Base-by-base conservation (phyloP, 2,113 vertebrate species). In the Rutilus rutilus region DNA sequence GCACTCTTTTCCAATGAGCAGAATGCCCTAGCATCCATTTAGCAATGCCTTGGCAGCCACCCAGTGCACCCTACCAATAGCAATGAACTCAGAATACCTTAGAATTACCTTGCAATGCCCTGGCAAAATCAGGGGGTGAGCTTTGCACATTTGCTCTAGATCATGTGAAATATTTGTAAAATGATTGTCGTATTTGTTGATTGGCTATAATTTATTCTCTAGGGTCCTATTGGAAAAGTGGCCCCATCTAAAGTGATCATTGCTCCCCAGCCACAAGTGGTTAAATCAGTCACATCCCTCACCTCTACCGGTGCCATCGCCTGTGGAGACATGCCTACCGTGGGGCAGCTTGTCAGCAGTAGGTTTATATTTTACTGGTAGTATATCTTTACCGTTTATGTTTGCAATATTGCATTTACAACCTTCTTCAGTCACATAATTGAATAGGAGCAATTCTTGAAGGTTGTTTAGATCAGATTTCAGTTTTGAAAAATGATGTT, bases 291-390 rank as follows among this genome's bases (percentile, higher is more conserved):
- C 39, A 91, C 94, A 14, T 91, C 96, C 0, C 78, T 92, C 36
- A 93, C 96, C 85, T 89, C 94, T 36, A 36, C 93, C 0, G 87
- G 94, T 33, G 95, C 96, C 76, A 94, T 97, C 89, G 93, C 94
- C 90, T 97, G 96, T 91, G 95, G 95, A 10, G 97, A 99, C 92
- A 93, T 96, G 21, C 95, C 96, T 2, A 99, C 97, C 2, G 96
- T 98, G 91, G 97, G 97, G 91, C 97, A 99, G 87, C 94, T 99
- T 83, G 97, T 99, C 86, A 96, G 93, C 92, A 98, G 98, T 99
- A 95, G 86, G 97, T 95, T 86, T 78, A 27, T 21, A 15, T 19
- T 52, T 52, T 73, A 75, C 83, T 25, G 2, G 19, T 59, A 75
- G 30, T 81, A 47, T 64, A 85, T 78, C 65, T 47, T 42, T 78